These are phyloP conservation scores for Drosophila melanosoma DNA, from an alignment of 2,888 invertebrate species.

Conservation along the genomic window DNA sequence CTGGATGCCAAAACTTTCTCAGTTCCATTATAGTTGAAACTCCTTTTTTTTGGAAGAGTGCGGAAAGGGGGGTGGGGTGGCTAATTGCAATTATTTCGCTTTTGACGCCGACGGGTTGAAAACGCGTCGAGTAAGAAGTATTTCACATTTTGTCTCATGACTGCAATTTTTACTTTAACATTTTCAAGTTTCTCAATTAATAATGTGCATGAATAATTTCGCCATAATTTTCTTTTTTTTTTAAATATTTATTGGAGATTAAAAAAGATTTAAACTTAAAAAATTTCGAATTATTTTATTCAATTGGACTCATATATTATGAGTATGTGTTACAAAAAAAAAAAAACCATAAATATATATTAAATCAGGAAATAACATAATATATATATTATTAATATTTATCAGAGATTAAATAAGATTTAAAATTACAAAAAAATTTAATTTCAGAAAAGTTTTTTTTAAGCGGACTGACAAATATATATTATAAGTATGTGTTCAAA, in stretches of 20 bases:
- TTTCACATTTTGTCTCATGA: conserved; percentile 1
- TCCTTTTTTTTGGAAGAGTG: conserved; percentile 42
- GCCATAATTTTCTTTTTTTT: too few species aligned
- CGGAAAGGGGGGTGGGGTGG: not conserved
- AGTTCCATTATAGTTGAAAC: conserved; percentile 45
- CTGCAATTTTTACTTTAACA: conserved; percentile 27
- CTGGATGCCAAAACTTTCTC: conserved; percentile 33
- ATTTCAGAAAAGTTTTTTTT: too few species aligned
- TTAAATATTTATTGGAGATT: not conserved
- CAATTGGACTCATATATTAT: too few species aligned
- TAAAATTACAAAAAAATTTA: not conserved
- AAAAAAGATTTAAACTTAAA: not conserved
- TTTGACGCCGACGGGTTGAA: conserved; percentile 19
- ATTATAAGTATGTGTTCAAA: too few species aligned
- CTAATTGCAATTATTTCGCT: conserved; percentile 75
- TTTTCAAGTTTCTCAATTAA: not conserved
- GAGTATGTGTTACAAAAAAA: not conserved
- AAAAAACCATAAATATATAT: too few species aligned
- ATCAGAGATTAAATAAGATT: not conserved
- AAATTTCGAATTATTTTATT: too few species aligned
- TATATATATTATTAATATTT: not conserved
- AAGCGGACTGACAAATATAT: too few species aligned
- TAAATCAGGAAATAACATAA: too few species aligned
- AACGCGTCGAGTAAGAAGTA: conserved; percentile 9
- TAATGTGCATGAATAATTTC: not conserved